phyloP scores from a whole-genome alignment of 2,888 invertebrate genomes.

The Lymantria monacha region DNA sequence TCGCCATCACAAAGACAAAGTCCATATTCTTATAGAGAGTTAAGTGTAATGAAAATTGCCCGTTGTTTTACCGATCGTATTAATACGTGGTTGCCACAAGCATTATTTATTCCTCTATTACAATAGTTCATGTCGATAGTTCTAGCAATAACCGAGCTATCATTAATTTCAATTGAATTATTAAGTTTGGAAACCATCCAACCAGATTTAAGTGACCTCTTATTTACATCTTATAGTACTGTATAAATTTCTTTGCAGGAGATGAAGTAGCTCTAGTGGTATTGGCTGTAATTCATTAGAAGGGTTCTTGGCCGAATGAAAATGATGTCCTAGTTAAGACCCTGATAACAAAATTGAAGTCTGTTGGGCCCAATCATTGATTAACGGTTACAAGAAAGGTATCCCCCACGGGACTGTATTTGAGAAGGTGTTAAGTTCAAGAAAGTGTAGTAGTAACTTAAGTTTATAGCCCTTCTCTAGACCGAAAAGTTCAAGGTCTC shows the following conservation, averaged over 20 bases:
- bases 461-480: background rate
- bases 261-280: slow-evolving; percentile 21
- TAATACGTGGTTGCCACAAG: slow-evolving; percentile 15
- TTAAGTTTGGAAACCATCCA: slow-evolving; percentile 29
- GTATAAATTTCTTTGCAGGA: slow-evolving; percentile 6
- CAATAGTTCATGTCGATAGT: slow-evolving; percentile 25
- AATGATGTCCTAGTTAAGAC: slow-evolving; percentile 35
- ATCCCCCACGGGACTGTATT: slow-evolving; percentile 32
- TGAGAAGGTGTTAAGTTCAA: background rate
- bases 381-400: slow-evolving; percentile 47
- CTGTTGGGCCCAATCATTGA: slow-evolving; percentile 51
- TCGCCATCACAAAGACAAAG: too few species aligned
- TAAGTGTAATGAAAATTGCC: background rate
- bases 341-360: slow-evolving; percentile 36
- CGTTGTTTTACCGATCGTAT: slow-evolving; percentile 19
- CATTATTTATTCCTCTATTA: slow-evolving; percentile 27
- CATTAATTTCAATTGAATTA: slow-evolving; percentile 51
- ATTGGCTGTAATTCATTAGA: slow-evolving; percentile 36
- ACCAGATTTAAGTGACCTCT: slow-evolving; percentile 31
- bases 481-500: background rate
- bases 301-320: slow-evolving; percentile 36
- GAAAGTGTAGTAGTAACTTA: background rate
- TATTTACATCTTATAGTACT: slow-evolving; percentile 11
- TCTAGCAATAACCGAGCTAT: slow-evolving; percentile 23
- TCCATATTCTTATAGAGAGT: too few species aligned